Percentiles rank a stretch among this genome's conserved stretches.
Evolutionary conservation across 2,113 vertebrate species (phyloP).

Genomic region (Cynopterus brachyotis): DNA sequence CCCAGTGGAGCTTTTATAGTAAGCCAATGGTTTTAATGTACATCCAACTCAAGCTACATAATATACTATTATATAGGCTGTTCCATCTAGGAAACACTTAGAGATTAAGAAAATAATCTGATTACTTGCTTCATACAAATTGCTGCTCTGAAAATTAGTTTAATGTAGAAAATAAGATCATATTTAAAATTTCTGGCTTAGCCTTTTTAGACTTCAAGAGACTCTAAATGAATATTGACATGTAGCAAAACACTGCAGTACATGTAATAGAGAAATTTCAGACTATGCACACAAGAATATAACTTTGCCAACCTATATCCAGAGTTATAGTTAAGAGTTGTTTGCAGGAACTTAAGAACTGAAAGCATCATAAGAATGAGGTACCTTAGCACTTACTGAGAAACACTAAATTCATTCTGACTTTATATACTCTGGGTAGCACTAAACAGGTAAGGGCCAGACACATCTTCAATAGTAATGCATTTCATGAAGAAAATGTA

Average conservation of each 20-base stretch:
- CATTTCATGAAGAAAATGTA: not conserved
- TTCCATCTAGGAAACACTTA: slow-evolving; percentile 48
- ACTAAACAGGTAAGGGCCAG: not conserved
- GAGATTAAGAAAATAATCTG: slow-evolving; percentile 56
- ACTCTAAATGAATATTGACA: not conserved
- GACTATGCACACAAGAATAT: slow-evolving; percentile 29
- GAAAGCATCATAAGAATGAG: not conserved
- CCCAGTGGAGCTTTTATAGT: slow-evolving; percentile 41
- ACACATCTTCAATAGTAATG: not conserved
- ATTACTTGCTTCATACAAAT: slow-evolving; percentile 59
- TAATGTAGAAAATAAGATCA: slow-evolving; percentile 54
- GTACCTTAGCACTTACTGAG: not conserved
- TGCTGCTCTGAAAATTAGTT: slow-evolving; percentile 37
- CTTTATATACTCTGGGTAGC: not conserved
- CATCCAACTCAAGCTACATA: not conserved
- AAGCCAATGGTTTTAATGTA: slow-evolving; percentile 59
- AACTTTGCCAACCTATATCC: slow-evolving; percentile 9
- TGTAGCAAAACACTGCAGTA: not conserved
- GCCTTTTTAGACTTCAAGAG: slow-evolving; percentile 33
- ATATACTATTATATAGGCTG: not conserved
- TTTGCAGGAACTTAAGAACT: not conserved
- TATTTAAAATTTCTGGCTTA: slow-evolving; percentile 14
- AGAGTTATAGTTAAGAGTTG: slow-evolving; percentile 16
- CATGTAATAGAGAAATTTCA: not conserved
- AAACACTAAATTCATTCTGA: slow-evolving; percentile 44